Conservation (phyloP, 2,113 vertebrate species). For the Alexandromys fortis region DNA sequence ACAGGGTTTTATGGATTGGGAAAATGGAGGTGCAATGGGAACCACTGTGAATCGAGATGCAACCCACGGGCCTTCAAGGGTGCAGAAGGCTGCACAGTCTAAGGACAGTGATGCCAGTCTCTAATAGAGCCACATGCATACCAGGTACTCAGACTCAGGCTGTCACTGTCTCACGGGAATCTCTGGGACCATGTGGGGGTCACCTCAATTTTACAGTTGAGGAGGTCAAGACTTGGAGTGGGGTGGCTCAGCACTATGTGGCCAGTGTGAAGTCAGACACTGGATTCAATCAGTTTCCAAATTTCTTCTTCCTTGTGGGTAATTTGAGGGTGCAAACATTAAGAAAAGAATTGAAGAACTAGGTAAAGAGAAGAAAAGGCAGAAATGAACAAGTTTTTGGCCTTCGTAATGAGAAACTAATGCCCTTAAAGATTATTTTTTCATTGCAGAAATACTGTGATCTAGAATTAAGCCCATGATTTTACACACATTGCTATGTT, state of each 20-base stretch:
- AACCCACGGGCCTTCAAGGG: background rate
- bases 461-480: background rate
- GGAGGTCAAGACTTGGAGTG: background rate
- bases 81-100: background rate
- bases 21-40: background rate
- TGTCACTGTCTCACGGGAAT: background rate
- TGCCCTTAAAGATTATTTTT: background rate
- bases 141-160: rapidly evolving
- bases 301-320: background rate
- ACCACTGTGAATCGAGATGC: background rate
- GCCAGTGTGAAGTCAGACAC: background rate
- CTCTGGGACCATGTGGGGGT: background rate
- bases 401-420: background rate
- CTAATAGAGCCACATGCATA: rapidly evolving
- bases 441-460: background rate
- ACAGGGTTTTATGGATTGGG: background rate
- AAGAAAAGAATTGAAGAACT: background rate
- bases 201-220: background rate
- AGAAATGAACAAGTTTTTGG: background rate
- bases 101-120: background rate
- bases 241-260: background rate
- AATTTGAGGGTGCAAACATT: background rate
- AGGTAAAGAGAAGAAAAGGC: slow-evolving; percentile 21
- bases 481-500: background rate
- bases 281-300: background rate